Evolutionary conservation across 2,113 vertebrate genomes (phyloP).

Genomic region (Sorex fumeus): DNA sequence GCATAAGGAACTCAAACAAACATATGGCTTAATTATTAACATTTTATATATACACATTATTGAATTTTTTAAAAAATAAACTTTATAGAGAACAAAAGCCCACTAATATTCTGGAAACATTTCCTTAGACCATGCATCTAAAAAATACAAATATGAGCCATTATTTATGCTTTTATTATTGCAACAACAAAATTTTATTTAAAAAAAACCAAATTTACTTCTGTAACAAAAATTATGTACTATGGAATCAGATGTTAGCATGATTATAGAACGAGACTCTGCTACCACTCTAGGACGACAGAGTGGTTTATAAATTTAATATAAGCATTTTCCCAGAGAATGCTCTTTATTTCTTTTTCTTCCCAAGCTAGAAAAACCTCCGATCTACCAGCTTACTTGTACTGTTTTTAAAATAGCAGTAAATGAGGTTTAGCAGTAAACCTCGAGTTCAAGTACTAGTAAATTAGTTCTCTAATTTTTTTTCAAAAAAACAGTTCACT

Average conservation of each 20-base stretch:
- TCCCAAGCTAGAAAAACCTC: conserved; percentile 4
- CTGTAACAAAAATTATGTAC: background rate
- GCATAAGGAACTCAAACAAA: too few relatives aligned
- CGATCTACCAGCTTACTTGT: background rate
- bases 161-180: background rate
- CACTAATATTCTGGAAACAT: conserved; percentile 33
- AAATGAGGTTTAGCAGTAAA: conserved; percentile 21
- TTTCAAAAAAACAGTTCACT: background rate
- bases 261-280: background rate
- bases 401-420: background rate
- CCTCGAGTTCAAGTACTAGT: background rate
- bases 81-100: background rate
- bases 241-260: background rate
- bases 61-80: background rate
- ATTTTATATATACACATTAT: too few relatives aligned
- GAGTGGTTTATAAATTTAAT: background rate
- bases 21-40: too few relatives aligned
- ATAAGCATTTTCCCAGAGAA: background rate
- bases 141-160: background rate
- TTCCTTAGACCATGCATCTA: background rate
- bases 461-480: conserved; percentile 24
- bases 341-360: background rate
- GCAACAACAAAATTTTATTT: background rate
- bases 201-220: conserved; percentile 46
- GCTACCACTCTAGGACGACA: background rate